phyloP scores from a whole-genome alignment of 2,113 vertebrate species.

The Anser brachyrhynchus region DNA sequence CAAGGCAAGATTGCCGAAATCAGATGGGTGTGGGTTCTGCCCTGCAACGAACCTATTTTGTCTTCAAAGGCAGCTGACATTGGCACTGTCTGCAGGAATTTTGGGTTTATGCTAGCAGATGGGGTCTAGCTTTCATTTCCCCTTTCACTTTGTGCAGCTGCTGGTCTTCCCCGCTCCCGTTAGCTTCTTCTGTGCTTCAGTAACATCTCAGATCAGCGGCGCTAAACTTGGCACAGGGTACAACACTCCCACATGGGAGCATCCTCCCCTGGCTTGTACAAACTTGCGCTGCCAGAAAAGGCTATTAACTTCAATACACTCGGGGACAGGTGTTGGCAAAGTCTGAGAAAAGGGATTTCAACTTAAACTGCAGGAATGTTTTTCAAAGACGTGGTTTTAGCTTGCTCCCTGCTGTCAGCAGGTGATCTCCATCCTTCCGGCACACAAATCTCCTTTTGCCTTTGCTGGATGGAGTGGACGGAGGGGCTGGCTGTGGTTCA shows the following conservation, averaged over 20 bases:
- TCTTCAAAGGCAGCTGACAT: neutral
- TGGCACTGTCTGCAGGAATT: neutral
- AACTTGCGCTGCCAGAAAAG: neutral
- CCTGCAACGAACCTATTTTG: neutral
- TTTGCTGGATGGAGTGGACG: neutral
- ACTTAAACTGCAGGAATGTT: neutral
- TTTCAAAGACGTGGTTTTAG: neutral
- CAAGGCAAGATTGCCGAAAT: neutral
- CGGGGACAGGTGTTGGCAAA: neutral
- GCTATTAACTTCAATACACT: neutral
- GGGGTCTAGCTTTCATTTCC: neutral
- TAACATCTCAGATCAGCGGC: neutral
- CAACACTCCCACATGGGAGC: accelerated
- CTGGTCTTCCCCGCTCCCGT: neutral
- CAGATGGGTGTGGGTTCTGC: neutral
- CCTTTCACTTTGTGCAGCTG: neutral
- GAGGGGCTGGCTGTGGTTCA: neutral
- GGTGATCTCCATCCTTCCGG: neutral
- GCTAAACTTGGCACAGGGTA: neutral
- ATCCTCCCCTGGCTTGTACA: neutral
- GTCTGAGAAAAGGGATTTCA: neutral
- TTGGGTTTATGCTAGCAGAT: neutral
- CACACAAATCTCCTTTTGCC: neutral
- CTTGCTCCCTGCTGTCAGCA: neutral
- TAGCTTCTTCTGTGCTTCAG: neutral